Conservation (phyloP, 2,797 vertebrate species). For the Anas acuta region DNA sequence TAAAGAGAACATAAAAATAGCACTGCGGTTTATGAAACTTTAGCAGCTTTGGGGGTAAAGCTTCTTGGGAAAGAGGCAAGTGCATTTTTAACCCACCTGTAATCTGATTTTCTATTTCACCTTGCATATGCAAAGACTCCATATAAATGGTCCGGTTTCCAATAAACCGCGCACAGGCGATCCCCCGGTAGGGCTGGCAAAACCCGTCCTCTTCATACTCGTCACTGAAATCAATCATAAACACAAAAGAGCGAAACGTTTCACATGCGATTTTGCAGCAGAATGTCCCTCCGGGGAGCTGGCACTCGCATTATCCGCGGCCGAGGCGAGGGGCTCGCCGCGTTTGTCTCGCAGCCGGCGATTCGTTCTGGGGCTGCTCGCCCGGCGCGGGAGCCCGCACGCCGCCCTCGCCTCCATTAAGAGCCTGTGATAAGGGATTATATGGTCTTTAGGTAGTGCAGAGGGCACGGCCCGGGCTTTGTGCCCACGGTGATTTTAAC, state of each 20-base stretch:
- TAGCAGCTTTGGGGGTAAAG: neutral
- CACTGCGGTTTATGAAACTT: neutral
- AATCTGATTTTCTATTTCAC: slow-evolving; percentile 98
- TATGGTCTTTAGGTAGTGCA: neutral
- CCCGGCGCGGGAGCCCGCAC: neutral
- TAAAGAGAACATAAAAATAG: neutral
- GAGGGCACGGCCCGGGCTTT: neutral
- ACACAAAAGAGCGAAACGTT: neutral
- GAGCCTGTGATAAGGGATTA: neutral
- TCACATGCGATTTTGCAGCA: neutral
- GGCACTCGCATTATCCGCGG: neutral
- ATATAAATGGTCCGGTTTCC: slow-evolving; percentile 97
- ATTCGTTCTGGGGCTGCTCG: neutral
- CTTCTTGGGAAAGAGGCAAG: neutral
- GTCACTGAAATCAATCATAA: slow-evolving; percentile 79
- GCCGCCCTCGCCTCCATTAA: neutral
- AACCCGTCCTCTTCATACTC: slow-evolving; percentile 96
- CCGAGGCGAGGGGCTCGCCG: neutral
- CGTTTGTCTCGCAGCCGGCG: neutral
- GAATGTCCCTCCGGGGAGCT: neutral
- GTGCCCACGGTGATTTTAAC: neutral
- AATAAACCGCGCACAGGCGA: slow-evolving; percentile 96
- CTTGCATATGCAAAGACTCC: slow-evolving; percentile 97
- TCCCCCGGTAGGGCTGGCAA: slow-evolving; percentile 97
- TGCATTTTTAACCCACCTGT: slow-evolving; percentile 83